These are phyloP conservation scores for Campaea margaritaria DNA, from an alignment of 2,888 invertebrate species.

Conservation along the genomic window DNA sequence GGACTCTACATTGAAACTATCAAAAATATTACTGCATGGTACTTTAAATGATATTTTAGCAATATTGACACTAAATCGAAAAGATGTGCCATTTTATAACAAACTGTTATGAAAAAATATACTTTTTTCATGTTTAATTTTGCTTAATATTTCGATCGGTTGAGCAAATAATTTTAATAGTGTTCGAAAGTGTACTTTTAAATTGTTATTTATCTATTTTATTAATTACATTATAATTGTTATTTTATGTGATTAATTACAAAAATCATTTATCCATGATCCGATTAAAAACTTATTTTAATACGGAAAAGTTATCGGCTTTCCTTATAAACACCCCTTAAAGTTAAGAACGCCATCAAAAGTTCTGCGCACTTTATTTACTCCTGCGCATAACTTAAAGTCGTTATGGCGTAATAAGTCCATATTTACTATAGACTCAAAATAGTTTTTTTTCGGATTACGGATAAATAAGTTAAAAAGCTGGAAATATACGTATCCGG, in stretches of 20 bases:
- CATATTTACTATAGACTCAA: too few species aligned
- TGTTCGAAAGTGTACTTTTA: constrained; percentile 1
- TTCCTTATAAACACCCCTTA: too few species aligned
- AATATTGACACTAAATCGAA: constrained; percentile 2
- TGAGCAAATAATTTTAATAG: constrained; percentile 51
- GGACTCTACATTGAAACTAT: constrained; percentile 13
- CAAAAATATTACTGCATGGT: constrained; percentile 21
- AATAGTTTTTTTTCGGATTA: too few species aligned
- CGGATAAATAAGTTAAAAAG: too few species aligned
- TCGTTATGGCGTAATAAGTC: too few species aligned
- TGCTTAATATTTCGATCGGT: constrained; percentile 37
- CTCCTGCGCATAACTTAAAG: too few species aligned
- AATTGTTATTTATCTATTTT: not conserved
- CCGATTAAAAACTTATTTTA: not conserved
- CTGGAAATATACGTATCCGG: too few species aligned
- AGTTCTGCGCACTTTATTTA: too few species aligned
- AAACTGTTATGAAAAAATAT: constrained; percentile 23
- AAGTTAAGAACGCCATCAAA: too few species aligned
- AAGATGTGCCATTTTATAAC: constrained; percentile 19
- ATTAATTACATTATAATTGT: too few species aligned
- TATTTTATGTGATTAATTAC: too few species aligned
- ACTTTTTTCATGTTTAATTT: constrained; percentile 17
- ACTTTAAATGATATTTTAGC: constrained; percentile 23
- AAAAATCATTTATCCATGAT: not conserved
- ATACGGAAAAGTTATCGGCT: too few species aligned